Evolutionary conservation across 2,113 vertebrate genomes (phyloP).

Genomic region (Leuciscus idus): DNA sequence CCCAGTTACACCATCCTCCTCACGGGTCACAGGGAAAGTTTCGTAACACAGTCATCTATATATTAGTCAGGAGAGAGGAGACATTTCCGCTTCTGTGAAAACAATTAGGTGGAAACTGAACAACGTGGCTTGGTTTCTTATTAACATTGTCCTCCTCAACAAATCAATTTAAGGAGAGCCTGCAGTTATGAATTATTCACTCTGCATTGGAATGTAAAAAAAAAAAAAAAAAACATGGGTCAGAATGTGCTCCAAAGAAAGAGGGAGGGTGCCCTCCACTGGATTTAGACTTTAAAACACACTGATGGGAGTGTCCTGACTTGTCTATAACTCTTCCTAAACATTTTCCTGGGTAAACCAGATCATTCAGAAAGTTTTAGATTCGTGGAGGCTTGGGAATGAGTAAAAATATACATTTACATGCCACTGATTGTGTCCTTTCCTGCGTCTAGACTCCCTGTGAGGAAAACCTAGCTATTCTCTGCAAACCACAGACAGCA

Average conservation of each 20-base stretch:
- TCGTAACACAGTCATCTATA: neutral
- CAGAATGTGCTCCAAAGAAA: neutral
- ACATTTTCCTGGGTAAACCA: neutral
- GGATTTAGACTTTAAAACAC: slow-evolving; percentile 32
- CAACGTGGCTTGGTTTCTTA: slow-evolving; percentile 35
- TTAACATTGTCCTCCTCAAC: slow-evolving; percentile 38
- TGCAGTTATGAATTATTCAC: slow-evolving; percentile 57
- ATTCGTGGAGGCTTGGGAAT: neutral
- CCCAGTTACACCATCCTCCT: neutral
- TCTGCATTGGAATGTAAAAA: slow-evolving; percentile 39
- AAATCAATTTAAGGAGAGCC: slow-evolving; percentile 34
- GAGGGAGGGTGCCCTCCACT: slow-evolving; percentile 60
- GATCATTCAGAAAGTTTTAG: neutral
- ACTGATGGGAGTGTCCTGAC: neutral
- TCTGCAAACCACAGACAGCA: slow-evolving; percentile 77
- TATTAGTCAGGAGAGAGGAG: neutral
- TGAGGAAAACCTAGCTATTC: slow-evolving; percentile 81
- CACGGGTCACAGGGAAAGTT: neutral
- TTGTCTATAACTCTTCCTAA: neutral
- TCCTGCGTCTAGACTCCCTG: slow-evolving; percentile 76
- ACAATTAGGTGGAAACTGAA: slow-evolving; percentile 34
- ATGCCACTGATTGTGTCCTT: slow-evolving; percentile 7
- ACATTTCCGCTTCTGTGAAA: slow-evolving; percentile 21
- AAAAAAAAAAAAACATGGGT: neutral
- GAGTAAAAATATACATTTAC: slow-evolving; percentile 22